A percentile compares a stretch with the other conserved stretches of the same genome.
Evolutionary conservation across 1,140 invertebrate genomes (phyloP).

Genomic region (Atta cephalotes): DNA sequence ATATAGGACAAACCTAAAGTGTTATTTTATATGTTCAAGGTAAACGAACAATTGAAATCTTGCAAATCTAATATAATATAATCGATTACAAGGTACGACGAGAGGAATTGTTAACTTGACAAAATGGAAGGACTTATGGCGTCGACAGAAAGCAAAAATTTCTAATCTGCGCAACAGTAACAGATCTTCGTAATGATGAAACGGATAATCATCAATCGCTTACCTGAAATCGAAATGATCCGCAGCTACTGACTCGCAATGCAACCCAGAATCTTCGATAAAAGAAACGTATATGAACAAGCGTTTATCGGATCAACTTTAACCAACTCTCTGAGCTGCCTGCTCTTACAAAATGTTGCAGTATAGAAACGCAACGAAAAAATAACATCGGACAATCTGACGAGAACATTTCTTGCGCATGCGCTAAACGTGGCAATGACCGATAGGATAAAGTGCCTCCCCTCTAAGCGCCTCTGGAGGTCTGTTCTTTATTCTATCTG

Average conservation of each 20-base stretch:
- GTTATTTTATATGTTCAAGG: neutral
- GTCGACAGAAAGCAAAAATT: neutral
- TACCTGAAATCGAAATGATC: slow-evolving; percentile 16
- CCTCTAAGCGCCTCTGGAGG: too few relatives aligned
- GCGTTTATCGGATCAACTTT: neutral
- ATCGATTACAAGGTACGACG: neutral
- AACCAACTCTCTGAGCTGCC: neutral
- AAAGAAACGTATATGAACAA: neutral
- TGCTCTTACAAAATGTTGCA: too few relatives aligned
- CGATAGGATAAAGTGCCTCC: too few relatives aligned
- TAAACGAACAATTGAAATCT: neutral
- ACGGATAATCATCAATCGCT: neutral
- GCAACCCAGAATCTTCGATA: neutral
- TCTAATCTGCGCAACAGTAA: neutral
- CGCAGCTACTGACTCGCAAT: neutral
- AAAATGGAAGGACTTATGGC: neutral
- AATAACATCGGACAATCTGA: too few relatives aligned
- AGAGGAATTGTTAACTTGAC: neutral
- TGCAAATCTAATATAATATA: neutral
- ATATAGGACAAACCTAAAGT: neutral
- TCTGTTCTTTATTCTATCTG: too few relatives aligned
- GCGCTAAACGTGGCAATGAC: neutral
- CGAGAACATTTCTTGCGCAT: neutral
- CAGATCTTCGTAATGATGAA: neutral
- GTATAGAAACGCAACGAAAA: too few relatives aligned